These are phyloP conservation scores for Diarsia mendica DNA, from an alignment of 2,888 invertebrate genomes.

Conservation along the genomic window DNA sequence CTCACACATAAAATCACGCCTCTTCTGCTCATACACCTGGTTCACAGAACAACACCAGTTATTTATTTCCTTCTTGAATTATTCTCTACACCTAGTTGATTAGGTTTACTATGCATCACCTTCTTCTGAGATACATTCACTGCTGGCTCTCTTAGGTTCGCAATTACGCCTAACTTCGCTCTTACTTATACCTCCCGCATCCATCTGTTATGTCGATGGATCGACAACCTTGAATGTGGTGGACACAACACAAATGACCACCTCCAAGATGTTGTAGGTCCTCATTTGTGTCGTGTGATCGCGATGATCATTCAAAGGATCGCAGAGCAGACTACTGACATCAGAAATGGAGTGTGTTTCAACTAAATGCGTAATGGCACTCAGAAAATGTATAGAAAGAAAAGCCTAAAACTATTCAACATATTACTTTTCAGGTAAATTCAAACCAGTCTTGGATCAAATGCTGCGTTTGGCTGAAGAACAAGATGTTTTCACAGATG, in stretches of 20 bases:
- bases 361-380: not conserved
- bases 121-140: not conserved
- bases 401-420: not conserved
- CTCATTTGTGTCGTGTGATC: not conserved
- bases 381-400: not conserved
- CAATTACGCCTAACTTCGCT: not conserved
- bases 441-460: constrained; percentile 41
- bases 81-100: not conserved
- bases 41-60: not conserved
- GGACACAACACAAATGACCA: no score
- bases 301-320: not conserved
- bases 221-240: no score
- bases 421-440: constrained; percentile 35
- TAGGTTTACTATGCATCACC: not conserved
- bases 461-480: constrained; percentile 33
- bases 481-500: constrained; percentile 32
- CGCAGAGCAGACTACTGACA: no score
- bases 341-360: not conserved
- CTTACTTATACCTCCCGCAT: not conserved
- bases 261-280: no score
- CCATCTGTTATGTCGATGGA: no score
- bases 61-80: not conserved
- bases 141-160: not conserved
- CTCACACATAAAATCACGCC: not conserved
- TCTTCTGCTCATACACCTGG: not conserved